These are phyloP conservation scores for Zenarchopterus dispar DNA, from an alignment of 2,797 vertebrate species.

Conservation along the genomic window DNA sequence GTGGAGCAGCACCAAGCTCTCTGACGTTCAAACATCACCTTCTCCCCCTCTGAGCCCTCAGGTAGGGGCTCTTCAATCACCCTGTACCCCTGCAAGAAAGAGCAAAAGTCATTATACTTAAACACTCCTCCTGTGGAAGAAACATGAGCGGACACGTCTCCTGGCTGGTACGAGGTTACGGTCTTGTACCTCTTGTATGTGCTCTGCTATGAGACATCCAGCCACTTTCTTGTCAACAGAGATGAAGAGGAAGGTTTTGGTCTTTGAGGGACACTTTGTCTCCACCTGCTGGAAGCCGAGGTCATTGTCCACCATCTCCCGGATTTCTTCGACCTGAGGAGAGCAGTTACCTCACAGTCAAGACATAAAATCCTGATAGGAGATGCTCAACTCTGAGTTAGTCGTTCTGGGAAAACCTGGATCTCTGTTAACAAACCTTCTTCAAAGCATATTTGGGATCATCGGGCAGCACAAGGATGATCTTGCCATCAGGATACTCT, in stretches of 20 bases:
- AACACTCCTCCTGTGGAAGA: background rate
- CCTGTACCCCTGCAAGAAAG: slow-evolving; percentile 87
- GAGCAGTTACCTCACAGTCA: background rate
- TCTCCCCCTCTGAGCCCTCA: slow-evolving; percentile 90
- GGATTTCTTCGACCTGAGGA: slow-evolving; percentile 94
- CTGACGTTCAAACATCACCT: slow-evolving; percentile 94
- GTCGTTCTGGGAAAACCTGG: background rate
- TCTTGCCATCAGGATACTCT: slow-evolving; percentile 97
- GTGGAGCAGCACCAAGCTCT: slow-evolving; percentile 98
- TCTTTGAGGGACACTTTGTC: slow-evolving; percentile 93
- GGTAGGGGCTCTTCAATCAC: slow-evolving; percentile 93
- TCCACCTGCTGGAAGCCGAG: slow-evolving; percentile 98
- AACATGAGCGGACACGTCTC: too few species aligned
- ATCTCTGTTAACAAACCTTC: slow-evolving; percentile 85
- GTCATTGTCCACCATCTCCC: slow-evolving; percentile 99
- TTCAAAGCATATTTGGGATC: slow-evolving; percentile 99
- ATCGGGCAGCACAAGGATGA: slow-evolving; percentile 97
- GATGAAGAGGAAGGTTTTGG: slow-evolving; percentile 98
- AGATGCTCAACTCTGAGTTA: background rate
- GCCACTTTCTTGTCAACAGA: slow-evolving; percentile 97
- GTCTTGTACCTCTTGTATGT: slow-evolving; percentile 94
- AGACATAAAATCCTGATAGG: background rate
- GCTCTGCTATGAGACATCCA: slow-evolving; percentile 97
- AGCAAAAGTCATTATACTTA: background rate
- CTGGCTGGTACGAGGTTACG: background rate